These are phyloP conservation scores for Mus spretus DNA, from an alignment of 2,797 vertebrate genomes.

Conservation along the genomic window DNA sequence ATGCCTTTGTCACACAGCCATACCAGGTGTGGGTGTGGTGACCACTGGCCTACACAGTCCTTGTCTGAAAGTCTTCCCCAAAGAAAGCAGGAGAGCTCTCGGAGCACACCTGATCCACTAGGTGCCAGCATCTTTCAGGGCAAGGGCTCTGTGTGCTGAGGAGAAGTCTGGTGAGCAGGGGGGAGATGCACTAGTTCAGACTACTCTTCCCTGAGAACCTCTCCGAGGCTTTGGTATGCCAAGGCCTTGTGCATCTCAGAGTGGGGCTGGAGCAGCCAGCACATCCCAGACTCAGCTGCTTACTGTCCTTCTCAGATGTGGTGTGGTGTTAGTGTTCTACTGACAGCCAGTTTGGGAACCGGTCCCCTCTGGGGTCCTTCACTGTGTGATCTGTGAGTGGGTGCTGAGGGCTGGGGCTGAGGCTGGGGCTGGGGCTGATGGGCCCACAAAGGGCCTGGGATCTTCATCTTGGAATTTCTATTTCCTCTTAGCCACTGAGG, in stretches of 20 bases:
- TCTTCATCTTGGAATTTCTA: constrained; percentile 14
- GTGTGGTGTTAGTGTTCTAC: accelerated
- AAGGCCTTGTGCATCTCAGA: neutral
- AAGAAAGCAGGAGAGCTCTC: neutral
- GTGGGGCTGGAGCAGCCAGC: neutral
- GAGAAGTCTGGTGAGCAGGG: neutral
- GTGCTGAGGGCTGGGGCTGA: neutral
- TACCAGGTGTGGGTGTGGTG: neutral
- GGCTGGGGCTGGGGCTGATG: neutral
- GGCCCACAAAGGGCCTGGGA: neutral
- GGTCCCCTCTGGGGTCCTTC: no score
- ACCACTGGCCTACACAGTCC: accelerated
- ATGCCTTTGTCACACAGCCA: neutral
- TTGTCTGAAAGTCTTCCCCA: neutral
- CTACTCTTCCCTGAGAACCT: neutral
- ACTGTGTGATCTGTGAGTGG: neutral
- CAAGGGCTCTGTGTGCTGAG: neutral
- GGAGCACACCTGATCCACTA: accelerated
- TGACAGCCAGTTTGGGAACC: neutral
- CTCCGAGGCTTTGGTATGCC: neutral
- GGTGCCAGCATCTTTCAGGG: neutral
- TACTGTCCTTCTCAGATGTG: neutral
- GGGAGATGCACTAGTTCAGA: neutral
- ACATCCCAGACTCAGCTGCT: no score
- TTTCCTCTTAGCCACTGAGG: neutral